Percentiles rank a stretch among this genome's conserved stretches.
phyloP scores from a whole-genome alignment of 1,140 invertebrate genomes.

The Triops cancriformis region DNA sequence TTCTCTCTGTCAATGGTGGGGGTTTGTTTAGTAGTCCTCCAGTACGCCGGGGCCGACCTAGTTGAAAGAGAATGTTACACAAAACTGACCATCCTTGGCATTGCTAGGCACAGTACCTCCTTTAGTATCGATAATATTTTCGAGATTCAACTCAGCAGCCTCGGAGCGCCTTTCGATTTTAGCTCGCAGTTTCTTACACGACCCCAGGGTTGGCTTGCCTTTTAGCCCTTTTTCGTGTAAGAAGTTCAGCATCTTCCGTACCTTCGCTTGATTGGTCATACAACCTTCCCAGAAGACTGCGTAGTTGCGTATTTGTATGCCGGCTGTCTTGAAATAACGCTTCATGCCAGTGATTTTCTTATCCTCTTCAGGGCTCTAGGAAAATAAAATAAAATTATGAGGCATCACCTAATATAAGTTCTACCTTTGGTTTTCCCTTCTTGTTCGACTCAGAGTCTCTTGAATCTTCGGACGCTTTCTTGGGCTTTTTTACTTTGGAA shows the following conservation, averaged over 20 bases:
- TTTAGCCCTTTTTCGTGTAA: slow-evolving; percentile 20
- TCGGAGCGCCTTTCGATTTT: slow-evolving; percentile 19
- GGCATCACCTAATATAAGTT: neutral
- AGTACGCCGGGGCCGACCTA: slow-evolving; percentile 18
- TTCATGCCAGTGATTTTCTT: neutral
- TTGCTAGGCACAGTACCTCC: neutral
- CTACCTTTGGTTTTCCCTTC: neutral
- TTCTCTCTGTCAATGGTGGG: slow-evolving; percentile 1
- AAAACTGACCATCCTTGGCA: neutral
- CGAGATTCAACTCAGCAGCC: slow-evolving; percentile 15
- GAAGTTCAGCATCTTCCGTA: slow-evolving; percentile 16
- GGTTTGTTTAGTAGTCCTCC: neutral
- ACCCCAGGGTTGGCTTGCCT: slow-evolving; percentile 19
- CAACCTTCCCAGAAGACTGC: slow-evolving; percentile 19
- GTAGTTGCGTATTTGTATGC: slow-evolving; percentile 21
- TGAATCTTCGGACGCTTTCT: neutral
- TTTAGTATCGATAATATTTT: slow-evolving; percentile 22
- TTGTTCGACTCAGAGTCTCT: neutral
- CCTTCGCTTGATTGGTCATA: slow-evolving; percentile 2
- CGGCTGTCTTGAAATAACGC: neutral
- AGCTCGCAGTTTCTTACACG: slow-evolving; percentile 19
- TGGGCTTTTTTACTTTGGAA: neutral
- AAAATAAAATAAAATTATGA: neutral
- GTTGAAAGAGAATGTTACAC: neutral
- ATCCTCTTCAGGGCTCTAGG: neutral